Evolutionary conservation across 2,888 invertebrate species (phyloP), one percentile per base, ranked within the genome.

Genomic region (Zygothrica quintamaculata): DNA sequence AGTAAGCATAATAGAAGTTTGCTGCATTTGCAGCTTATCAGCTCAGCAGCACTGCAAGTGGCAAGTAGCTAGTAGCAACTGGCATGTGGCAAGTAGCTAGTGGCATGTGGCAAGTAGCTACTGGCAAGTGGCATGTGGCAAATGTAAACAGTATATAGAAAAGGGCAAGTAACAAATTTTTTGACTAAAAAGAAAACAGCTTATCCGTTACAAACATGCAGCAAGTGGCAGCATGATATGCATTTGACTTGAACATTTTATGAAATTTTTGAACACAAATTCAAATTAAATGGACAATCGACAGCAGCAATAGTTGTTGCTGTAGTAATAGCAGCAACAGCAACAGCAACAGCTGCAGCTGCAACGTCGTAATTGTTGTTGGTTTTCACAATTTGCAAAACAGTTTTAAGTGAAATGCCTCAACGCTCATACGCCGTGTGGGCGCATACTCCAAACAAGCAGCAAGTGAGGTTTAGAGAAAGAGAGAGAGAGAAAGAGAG

Each of bases 251-350:
- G 40, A 44, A 29, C 33, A n/a, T 42, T 53, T 43, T 56, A 61
- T 44, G 16, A 58, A 55, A n/a, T n/a, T 46, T 59, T 55, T 52
- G 37, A 48, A 48, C 48, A 57, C 60, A 66, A 73, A 80, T 79
- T 73, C 65, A 65, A 65, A 66, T 61, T 44, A 66, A 84, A 71
- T 61, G 76, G 60, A 67, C 76, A 58, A 71, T 57, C 69, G 60
- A 52, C 43, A 37, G 55, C 29, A 43, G 43, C 43, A 52, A 42
- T 56, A n/a, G 33, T n/a, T 3, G 9, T n/a, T 6, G 7, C 33
- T 9, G 33, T 33, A 37, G 22, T 25, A 29, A n/a, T 44, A 9
- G 39, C 47, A 43, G 9, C 40, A 22, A 7, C 15, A 53, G 31
- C 29, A 52, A n/a, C 34, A 48, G 31, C 12, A 36, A 25, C 37